Evolutionary conservation across 2,113 vertebrate species (phyloP), one percentile per base, ranked within the genome.

Genomic region (Ptyas mucosa): DNA sequence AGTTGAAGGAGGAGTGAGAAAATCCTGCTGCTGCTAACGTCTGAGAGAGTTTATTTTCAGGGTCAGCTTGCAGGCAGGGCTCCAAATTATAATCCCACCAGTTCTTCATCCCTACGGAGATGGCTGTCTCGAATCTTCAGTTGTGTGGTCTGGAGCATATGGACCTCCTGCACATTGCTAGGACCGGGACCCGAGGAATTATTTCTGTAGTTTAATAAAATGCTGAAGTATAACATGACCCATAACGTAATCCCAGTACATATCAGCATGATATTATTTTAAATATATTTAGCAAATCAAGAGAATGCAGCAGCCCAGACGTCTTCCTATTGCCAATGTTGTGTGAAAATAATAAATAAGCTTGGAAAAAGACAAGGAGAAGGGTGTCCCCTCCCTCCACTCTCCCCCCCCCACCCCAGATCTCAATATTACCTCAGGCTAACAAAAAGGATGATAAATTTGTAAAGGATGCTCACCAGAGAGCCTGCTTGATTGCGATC

Each of bases 401-500:
- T 81, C 20, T 51, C 24, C 7, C 49, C 95, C 92, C 94, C 15
- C 95, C 94, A 95, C 94, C 94, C 93, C 34, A 93, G 34, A 2
- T 95, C 21, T 95, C 23, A 93, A 94, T 87, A 95, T 97, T 97
- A 96, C 97, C 97, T 95, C 94, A 95, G 91, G 89, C 91, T 94
- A 95, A 94, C 94, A 94, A 96, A 94, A 85, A 93, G 43, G 34
- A 91, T 96, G 95, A 97, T 95, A 88, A 96, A 97, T 96, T 96
- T 89, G 96, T 90, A 95, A 94, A 95, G 93, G 95, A 95, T 96
- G 94, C 92, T 96, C 8, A 0, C 69, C 94, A 85, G 94, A 96
- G 95, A 94, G 95, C 92, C 89, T 93, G 57, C 64, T 96, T 97
- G 96, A 97, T 97, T 97, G 95, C 96, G 95, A 95, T 97, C 96